Conservation (phyloP, 2,113 vertebrate species). For the human region DNA sequence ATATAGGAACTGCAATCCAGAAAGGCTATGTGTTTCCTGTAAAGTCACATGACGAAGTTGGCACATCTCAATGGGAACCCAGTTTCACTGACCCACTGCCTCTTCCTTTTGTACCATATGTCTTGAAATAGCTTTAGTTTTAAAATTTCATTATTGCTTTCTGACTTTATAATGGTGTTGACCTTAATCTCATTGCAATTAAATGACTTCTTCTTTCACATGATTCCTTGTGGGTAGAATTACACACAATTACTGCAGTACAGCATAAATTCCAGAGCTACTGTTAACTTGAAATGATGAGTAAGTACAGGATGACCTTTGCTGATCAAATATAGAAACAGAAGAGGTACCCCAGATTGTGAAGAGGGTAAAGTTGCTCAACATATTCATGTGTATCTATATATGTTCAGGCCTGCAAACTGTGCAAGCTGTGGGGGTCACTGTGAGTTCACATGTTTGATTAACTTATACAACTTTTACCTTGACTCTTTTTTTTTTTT, state of each 20-base stretch:
- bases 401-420: background rate
- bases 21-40: background rate
- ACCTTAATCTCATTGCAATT: slow-evolving; percentile 1
- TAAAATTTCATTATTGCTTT: slow-evolving; percentile 8
- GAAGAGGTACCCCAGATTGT: background rate
- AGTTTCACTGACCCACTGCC: background rate
- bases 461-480: background rate
- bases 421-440: background rate
- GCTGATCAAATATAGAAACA: background rate
- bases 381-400: background rate
- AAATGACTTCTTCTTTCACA: background rate
- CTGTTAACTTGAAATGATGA: slow-evolving; percentile 30
- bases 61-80: background rate
- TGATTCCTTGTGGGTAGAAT: slow-evolving; percentile 16
- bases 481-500: background rate
- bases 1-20: background rate
- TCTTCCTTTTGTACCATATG: background rate
- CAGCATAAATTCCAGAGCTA: background rate
- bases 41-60: background rate
- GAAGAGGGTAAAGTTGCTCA: background rate
- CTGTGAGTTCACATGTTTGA: background rate
- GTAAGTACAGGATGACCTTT: slow-evolving; percentile 23
- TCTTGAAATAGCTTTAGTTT: background rate
- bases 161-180: background rate
- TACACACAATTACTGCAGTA: background rate